phyloP scores from a whole-genome alignment of 2,113 vertebrate species.

The Perognathus longimembris region DNA sequence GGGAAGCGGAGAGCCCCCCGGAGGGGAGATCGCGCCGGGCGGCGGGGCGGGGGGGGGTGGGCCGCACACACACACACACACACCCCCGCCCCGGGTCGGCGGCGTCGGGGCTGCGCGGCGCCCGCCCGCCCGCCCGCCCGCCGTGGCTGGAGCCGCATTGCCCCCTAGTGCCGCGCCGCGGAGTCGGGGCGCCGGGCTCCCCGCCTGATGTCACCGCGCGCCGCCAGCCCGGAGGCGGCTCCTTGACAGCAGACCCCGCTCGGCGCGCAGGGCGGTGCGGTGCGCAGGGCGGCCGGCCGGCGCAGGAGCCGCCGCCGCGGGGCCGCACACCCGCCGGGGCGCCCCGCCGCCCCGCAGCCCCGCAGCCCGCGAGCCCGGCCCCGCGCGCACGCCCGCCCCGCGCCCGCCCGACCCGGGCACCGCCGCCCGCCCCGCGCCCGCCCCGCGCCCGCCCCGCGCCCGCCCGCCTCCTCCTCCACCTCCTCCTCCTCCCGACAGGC shows the following conservation, averaged over 20 bases:
- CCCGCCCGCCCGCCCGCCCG: not conserved
- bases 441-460: conserved; percentile 46
- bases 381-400: conserved; percentile 46
- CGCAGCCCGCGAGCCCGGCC: conserved; percentile 11
- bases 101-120: not conserved
- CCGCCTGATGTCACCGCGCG: conserved; percentile 84
- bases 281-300: conserved; percentile 62
- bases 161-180: conserved; percentile 85
- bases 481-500: conserved; percentile 66
- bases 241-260: conserved; percentile 74
- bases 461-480: conserved; percentile 59
- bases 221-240: conserved; percentile 80
- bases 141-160: conserved; percentile 80
- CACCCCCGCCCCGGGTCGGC: not conserved
- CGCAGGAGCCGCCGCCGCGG: conserved; percentile 62
- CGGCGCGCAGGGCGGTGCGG: conserved; percentile 63
- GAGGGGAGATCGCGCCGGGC: not conserved
- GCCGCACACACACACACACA: no score
- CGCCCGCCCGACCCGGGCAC: conserved; percentile 32
- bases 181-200: conserved; percentile 78
- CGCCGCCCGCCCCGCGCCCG: conserved; percentile 71
- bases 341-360: conserved; percentile 2
- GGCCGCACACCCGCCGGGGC: conserved; percentile 47
- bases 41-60: not conserved
- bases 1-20: no score